A percentile compares a stretch with the other conserved stretches of the same genome.
phyloP scores from a whole-genome alignment of 2,797 vertebrate genomes.

The Chromis chromis region DNA sequence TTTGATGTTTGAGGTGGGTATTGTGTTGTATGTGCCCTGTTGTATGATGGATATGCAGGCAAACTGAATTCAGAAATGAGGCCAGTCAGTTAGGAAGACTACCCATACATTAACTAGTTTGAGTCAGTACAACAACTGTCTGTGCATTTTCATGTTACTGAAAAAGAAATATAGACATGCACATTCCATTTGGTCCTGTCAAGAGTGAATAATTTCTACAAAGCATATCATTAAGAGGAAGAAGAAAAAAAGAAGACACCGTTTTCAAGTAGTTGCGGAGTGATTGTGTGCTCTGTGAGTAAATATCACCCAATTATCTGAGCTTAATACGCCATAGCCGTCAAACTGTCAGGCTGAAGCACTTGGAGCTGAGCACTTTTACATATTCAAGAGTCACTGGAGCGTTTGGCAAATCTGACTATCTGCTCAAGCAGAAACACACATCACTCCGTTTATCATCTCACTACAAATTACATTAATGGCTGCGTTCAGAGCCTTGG shows the following conservation, averaged over 20 bases:
- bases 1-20: background rate
- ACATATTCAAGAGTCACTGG: conserved; percentile 84
- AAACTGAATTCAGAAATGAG: conserved; percentile 3
- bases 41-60: background rate
- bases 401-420: conserved; percentile 84
- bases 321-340: conserved; percentile 78
- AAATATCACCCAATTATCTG: conserved; percentile 84
- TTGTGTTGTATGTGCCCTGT: background rate
- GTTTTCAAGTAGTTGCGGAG: conserved; percentile 66
- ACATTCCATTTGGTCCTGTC: conserved; percentile 62
- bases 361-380: conserved; percentile 75
- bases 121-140: conserved; percentile 3
- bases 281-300: conserved; percentile 78
- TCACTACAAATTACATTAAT: conserved; percentile 86
- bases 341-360: conserved; percentile 80
- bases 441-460: conserved; percentile 84
- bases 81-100: background rate
- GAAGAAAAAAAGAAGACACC: conserved; percentile 55
- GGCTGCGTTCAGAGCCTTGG: conserved; percentile 74
- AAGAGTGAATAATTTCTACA: conserved; percentile 73
- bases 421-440: conserved; percentile 83
- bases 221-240: conserved; percentile 67
- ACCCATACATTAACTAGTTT: background rate
- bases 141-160: conserved; percentile 6
- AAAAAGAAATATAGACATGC: conserved; percentile 44